These are phyloP conservation scores for Mercenaria mercenaria DNA, from an alignment of 1,140 invertebrate species.

Conservation along the genomic window DNA sequence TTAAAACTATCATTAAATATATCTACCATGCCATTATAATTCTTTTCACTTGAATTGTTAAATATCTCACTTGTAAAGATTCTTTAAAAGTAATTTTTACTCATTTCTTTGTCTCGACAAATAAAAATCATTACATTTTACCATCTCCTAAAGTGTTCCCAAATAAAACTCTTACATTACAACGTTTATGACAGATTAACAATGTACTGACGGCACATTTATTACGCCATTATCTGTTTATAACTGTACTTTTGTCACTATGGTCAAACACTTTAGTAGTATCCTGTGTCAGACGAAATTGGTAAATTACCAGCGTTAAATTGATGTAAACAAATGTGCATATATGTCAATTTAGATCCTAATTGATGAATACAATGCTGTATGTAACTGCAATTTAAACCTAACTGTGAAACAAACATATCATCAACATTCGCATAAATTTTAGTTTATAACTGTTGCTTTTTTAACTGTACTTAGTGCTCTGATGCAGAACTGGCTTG, in stretches of 20 bases:
- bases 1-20: too few species aligned
- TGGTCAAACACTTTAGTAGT: neutral
- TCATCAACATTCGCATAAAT: neutral
- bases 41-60: too few species aligned
- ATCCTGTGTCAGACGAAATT: neutral
- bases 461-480: too few species aligned
- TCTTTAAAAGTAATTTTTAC: too few species aligned
- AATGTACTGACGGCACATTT: slow-evolving; percentile 45
- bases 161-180: too few species aligned
- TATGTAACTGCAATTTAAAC: neutral
- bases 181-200: slow-evolving; percentile 35
- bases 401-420: slow-evolving; percentile 3
- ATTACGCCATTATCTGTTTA: slow-evolving; percentile 53
- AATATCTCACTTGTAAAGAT: too few species aligned
- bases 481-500: too few species aligned
- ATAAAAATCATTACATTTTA: too few species aligned
- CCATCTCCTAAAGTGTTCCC: too few species aligned
- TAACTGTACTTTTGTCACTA: neutral
- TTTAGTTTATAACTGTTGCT: too few species aligned
- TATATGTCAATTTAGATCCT: slow-evolving; percentile 2
- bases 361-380: neutral
- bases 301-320: neutral
- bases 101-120: too few species aligned
- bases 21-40: too few species aligned
- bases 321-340: neutral